Evolutionary conservation across 2,113 vertebrate genomes (phyloP), one percentile per base, ranked within the genome.

Genomic region (Salvator merianae): DNA sequence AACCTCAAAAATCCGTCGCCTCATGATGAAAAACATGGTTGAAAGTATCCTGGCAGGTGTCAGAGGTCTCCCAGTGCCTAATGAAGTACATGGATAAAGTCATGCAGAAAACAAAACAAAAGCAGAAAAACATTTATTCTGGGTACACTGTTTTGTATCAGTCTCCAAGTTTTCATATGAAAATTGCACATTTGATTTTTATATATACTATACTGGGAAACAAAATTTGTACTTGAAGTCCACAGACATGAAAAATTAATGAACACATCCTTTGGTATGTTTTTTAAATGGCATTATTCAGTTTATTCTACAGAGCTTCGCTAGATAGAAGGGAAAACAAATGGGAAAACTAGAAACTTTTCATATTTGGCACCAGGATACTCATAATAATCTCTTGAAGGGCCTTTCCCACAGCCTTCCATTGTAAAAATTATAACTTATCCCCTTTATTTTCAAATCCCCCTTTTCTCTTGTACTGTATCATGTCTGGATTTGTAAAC

Each of bases 1-100:
- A 75, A 95, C 95, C 74, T 83, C 72, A 28, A 90, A 90, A 77
- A 65, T 93, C 0, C 89, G 88, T 13, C 3, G 1, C 34, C 20
- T 78, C 1, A 94, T 95, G 87, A 93, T 94, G 95, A 85, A 92
- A 63, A 83, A 86, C 50, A 88, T 95, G 93, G 55, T 30, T 3
- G 90, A 91, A 80, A 95, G 92, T 85, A 93, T 95, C 30, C 40
- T 90, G 38, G 91, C 91, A 0, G 88, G 81, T 79, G 71, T 95
- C 14, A 34, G 4, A 0, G 94, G 91, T 24, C 91, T 91, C 18
- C 92, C 92, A 13, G 0, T 96, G 84, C 93, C 91, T 62, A 90
- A 92, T 7, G 92, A 95, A 87, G 93, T 96, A 8, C 12, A 75
- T 10, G 83, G 7, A 5, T 92, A 7, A 75, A 36, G 30, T 69